These are phyloP conservation scores for Megaleporinus macrocephalus DNA, from an alignment of 2,113 vertebrate genomes.

Conservation along the genomic window DNA sequence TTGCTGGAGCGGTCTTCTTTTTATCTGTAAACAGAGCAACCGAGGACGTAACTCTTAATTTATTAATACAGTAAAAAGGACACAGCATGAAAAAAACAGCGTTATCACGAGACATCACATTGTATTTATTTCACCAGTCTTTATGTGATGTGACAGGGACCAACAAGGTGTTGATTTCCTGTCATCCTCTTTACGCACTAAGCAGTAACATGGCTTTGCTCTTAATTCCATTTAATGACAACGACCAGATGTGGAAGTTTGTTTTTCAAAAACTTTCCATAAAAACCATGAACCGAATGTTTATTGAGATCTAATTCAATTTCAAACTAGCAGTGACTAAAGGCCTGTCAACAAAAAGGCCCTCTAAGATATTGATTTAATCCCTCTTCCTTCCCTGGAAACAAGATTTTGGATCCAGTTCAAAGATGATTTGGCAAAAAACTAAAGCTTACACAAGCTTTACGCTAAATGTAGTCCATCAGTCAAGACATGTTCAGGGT, in stretches of 20 bases:
- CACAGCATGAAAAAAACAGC: not conserved
- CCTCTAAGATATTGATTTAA: slow-evolving; percentile 33
- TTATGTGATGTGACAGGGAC: slow-evolving; percentile 11
- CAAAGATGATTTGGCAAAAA: too few species aligned
- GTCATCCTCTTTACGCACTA: not conserved
- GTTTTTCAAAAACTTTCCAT: not conserved
- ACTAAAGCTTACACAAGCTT: too few species aligned
- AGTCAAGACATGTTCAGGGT: not conserved
- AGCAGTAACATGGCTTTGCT: not conserved
- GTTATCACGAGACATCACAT: not conserved
- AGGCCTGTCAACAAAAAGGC: slow-evolving; percentile 36
- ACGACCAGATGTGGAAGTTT: not conserved
- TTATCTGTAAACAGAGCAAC: slow-evolving; percentile 37
- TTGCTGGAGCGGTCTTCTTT: slow-evolving; percentile 16
- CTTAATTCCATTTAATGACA: not conserved
- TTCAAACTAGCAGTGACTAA: not conserved
- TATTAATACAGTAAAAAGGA: not conserved
- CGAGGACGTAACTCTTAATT: not conserved
- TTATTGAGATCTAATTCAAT: slow-evolving; percentile 4
- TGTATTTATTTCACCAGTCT: slow-evolving; percentile 10
- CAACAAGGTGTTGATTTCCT: slow-evolving; percentile 2
- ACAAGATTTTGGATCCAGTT: too few species aligned
- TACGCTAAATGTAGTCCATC: too few species aligned
- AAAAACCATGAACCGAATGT: not conserved
- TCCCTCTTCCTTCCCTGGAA: not conserved